Percentiles rank a stretch among this genome's conserved stretches.
phyloP scores from a whole-genome alignment of 2,888 invertebrate species.

The Chrysodeixis includens region DNA sequence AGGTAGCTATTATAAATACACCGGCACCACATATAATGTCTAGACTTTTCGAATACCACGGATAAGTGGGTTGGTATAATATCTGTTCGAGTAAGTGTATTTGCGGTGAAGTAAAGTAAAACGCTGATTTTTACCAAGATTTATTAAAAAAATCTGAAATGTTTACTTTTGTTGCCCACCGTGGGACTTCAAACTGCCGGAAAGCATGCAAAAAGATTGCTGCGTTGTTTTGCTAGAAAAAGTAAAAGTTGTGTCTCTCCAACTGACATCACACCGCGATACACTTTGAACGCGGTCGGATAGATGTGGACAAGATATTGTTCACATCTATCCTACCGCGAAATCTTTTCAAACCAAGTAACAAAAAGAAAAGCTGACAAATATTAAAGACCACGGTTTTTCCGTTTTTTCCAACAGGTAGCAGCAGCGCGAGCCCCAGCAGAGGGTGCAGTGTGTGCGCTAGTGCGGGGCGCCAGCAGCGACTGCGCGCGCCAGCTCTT shows the following conservation, averaged over 20 bases:
- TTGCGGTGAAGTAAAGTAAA: neutral
- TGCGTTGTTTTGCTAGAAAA: no score
- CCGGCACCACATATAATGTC: constrained; percentile 20
- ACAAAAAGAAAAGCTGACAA: no score
- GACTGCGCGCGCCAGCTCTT: constrained; percentile 78
- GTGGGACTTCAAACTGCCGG: no score
- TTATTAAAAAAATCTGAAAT: neutral
- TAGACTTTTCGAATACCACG: constrained; percentile 28
- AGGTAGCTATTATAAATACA: constrained; percentile 38
- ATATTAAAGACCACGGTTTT: no score
- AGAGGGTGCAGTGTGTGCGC: constrained; percentile 84
- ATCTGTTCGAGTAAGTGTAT: neutral
- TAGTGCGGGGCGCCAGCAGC: constrained; percentile 78
- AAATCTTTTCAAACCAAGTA: no score
- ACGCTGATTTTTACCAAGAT: neutral
- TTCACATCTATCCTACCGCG: no score
- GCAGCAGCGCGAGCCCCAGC: constrained; percentile 82
- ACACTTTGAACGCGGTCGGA: no score
- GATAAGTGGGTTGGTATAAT: constrained; percentile 9
- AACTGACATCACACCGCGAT: no score
- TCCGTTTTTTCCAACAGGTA: constrained; percentile 66
- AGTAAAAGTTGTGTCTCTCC: no score
- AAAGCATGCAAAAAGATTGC: no score
- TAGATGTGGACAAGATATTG: no score
- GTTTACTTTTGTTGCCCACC: neutral